Evolutionary conservation across 2,113 vertebrate species (phyloP).

Genomic region (Seriola quinqueradiata): DNA sequence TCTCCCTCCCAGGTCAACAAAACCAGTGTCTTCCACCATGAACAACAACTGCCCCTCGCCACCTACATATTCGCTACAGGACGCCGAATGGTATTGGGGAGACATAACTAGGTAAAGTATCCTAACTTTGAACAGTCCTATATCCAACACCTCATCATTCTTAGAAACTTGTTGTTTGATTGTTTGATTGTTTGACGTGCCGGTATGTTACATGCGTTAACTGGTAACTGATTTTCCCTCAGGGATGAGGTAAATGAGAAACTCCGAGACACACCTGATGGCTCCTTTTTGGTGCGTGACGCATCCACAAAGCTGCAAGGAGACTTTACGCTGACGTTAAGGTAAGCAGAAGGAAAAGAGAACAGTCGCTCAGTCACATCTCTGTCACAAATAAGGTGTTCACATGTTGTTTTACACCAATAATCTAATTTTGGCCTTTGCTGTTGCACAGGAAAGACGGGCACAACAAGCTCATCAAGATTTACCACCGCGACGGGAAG

Average conservation of each 20-base stretch:
- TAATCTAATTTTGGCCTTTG: not conserved
- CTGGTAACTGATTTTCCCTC: conserved; percentile 38
- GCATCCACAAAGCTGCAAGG: conserved; percentile 96
- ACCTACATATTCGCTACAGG: conserved; percentile 86
- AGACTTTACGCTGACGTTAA: conserved; percentile 93
- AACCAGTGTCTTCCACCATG: conserved; percentile 87
- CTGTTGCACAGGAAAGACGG: conserved; percentile 90
- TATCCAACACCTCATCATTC: not conserved
- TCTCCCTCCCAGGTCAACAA: conserved; percentile 94
- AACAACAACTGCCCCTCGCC: conserved; percentile 87
- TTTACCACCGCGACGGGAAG: conserved; percentile 94
- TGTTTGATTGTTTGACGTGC: not conserved
- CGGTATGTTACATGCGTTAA: conserved; percentile 12
- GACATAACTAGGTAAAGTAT: conserved; percentile 92
- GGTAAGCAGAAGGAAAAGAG: conserved; percentile 78
- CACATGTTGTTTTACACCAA: not conserved
- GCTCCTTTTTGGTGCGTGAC: conserved; percentile 95
- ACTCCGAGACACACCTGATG: conserved; percentile 93
- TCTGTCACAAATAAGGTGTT: not conserved
- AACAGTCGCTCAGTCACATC: not conserved
- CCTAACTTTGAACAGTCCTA: not conserved
- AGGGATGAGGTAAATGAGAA: conserved; percentile 98
- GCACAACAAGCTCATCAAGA: conserved; percentile 97
- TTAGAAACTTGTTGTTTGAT: not conserved
- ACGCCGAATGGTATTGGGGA: conserved; percentile 98